Evolutionary conservation across 2,113 vertebrate genomes (phyloP).

Genomic region (Fregata magnificens): DNA sequence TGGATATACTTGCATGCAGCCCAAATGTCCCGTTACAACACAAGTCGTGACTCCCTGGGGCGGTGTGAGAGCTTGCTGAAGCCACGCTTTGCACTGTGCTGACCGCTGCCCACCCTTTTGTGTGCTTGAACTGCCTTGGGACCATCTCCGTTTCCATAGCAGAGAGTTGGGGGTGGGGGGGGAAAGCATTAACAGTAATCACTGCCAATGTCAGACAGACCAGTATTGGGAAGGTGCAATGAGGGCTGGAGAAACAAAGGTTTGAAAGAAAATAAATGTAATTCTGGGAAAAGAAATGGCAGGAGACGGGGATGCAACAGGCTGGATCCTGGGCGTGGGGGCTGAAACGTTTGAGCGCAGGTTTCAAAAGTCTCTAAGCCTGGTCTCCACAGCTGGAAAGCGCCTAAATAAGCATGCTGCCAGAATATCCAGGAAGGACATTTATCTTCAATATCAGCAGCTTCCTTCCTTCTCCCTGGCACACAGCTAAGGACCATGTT

Average conservation of each 20-base stretch:
- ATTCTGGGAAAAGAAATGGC: neutral
- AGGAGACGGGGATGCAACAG: neutral
- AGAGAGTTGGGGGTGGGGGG: neutral
- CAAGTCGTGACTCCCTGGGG: neutral
- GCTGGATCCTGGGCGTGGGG: neutral
- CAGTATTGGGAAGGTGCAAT: neutral
- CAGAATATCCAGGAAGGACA: neutral
- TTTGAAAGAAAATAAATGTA: neutral
- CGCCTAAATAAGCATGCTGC: neutral
- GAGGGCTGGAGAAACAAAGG: neutral
- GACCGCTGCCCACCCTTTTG: neutral
- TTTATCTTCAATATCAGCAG: neutral
- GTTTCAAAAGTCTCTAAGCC: neutral
- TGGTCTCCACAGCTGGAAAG: neutral
- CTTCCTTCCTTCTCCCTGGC: neutral
- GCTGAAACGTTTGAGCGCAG: accelerated
- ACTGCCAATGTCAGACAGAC: neutral
- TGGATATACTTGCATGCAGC: neutral
- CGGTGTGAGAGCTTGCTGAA: neutral
- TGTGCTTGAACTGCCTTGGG: neutral
- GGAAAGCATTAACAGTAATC: neutral
- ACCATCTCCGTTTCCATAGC: neutral
- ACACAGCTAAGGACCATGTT: neutral
- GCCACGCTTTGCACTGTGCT: neutral
- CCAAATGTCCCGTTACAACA: neutral